phyloP scores from a whole-genome alignment of 1,140 invertebrate species.

The Belonocnema kinseyi region DNA sequence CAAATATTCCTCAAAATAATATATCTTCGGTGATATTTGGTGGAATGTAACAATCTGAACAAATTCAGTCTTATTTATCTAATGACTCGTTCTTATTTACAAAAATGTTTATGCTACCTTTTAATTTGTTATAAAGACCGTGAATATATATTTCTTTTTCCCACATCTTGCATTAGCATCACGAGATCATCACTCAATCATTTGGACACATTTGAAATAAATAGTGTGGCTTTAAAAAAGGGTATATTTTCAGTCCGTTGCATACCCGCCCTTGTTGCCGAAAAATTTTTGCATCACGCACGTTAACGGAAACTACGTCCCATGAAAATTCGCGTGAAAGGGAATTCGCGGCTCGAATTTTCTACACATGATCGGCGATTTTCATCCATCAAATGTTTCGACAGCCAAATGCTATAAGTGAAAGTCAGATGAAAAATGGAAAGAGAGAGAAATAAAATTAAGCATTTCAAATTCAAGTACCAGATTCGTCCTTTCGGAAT shows the following conservation, averaged over 20 bases:
- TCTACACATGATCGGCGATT: conserved; percentile 69
- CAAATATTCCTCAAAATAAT: no score
- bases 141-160: conserved; percentile 41
- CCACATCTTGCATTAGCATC: conserved; percentile 63
- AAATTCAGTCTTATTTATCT: no score
- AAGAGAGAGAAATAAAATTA: conserved; percentile 8
- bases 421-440: conserved; percentile 34
- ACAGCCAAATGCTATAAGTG: conserved; percentile 50
- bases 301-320: conserved; percentile 12
- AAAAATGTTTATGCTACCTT: background rate
- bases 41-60: no score
- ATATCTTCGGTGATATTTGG: no score
- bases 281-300: conserved; percentile 14
- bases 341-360: conserved; percentile 60
- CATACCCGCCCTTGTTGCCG: background rate
- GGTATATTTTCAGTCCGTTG: conserved; percentile 22
- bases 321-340: conserved; percentile 52
- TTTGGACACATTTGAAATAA: conserved; percentile 63
- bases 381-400: conserved; percentile 69
- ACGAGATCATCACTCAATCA: conserved; percentile 65
- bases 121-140: background rate
- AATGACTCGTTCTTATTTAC: no score
- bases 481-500: conserved; percentile 61
- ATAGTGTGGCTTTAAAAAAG: conserved; percentile 42
- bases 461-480: conserved; percentile 61